Percentiles rank a stretch among this genome's conserved stretches.
These are phyloP conservation scores for Himalopsyche japonica DNA, from an alignment of 2,888 invertebrate genomes.

Conservation along the genomic window DNA sequence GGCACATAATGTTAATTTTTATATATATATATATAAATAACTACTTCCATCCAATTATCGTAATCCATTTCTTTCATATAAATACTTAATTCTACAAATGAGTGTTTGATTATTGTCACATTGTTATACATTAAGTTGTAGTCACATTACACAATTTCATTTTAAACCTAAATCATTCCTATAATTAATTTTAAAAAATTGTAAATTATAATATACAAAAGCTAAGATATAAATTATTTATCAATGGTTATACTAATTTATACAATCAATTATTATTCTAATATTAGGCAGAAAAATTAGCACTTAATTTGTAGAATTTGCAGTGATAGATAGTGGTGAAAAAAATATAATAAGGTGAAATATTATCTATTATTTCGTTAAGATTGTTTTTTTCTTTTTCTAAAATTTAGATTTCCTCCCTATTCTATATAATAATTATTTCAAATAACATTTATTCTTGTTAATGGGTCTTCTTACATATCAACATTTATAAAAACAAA, in stretches of 20 bases:
- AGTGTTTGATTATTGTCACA: not conserved
- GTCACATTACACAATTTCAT: not conserved
- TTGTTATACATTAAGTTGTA: not conserved
- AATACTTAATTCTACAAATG: not conserved
- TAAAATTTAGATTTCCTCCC: too few species aligned
- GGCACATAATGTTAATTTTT: not conserved
- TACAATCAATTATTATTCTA: not conserved
- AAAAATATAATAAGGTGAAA: too few species aligned
- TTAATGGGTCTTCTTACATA: too few species aligned
- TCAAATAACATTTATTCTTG: too few species aligned
- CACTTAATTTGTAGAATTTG: not conserved
- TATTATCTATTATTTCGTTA: too few species aligned
- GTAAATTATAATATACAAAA: not conserved
- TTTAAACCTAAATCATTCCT: not conserved
- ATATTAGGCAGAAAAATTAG: not conserved
- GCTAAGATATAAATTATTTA: not conserved
- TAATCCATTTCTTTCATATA: slow-evolving; percentile 48
- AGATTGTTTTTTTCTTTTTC: too few species aligned
- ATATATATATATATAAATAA: not conserved
- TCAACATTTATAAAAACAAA: too few species aligned
- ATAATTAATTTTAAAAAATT: not conserved
- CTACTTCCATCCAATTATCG: slow-evolving; percentile 37
- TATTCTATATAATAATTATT: too few species aligned
- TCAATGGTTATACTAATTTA: not conserved
- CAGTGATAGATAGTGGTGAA: not conserved